Conservation (phyloP, 2,888 invertebrate species). For the Epistrophella euchroma region DNA sequence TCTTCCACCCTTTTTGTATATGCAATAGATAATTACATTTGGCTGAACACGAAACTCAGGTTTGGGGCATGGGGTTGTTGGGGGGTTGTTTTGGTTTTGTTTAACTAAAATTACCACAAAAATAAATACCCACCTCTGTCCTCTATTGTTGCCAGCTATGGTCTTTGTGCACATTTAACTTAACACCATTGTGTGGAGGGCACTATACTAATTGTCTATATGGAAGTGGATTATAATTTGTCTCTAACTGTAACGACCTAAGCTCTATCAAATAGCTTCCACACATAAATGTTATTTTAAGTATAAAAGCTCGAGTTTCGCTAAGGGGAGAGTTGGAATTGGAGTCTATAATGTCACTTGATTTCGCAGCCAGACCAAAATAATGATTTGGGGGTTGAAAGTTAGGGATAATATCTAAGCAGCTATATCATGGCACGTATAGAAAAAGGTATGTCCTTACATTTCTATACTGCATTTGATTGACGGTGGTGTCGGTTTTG, state of each 20-base stretch:
- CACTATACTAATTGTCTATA: slow-evolving; percentile 21
- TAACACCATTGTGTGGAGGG: neutral
- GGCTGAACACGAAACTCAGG: slow-evolving; percentile 3
- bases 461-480: slow-evolving; percentile 60
- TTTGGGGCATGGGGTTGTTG: neutral
- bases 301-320: neutral
- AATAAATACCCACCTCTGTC: neutral
- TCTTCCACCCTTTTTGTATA: neutral
- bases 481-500: slow-evolving; percentile 44
- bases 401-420: no score
- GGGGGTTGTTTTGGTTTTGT: slow-evolving; percentile 4
- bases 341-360: neutral
- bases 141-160: neutral
- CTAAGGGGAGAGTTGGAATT: slow-evolving; percentile 21
- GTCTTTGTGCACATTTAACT: neutral
- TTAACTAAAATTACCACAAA: slow-evolving; percentile 18
- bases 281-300: slow-evolving; percentile 50
- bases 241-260: slow-evolving; percentile 59
- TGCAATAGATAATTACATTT: slow-evolving; percentile 6
- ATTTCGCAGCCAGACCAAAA: neutral
- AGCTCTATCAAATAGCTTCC: slow-evolving; percentile 46
- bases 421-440: no score
- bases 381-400: neutral
- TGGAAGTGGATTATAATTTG: slow-evolving; percentile 68
- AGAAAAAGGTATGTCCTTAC: neutral